Percentiles rank a stretch among this genome's conserved stretches.
Evolutionary conservation across 2,888 invertebrate species (phyloP).

Genomic region (Thelaira solivaga): DNA sequence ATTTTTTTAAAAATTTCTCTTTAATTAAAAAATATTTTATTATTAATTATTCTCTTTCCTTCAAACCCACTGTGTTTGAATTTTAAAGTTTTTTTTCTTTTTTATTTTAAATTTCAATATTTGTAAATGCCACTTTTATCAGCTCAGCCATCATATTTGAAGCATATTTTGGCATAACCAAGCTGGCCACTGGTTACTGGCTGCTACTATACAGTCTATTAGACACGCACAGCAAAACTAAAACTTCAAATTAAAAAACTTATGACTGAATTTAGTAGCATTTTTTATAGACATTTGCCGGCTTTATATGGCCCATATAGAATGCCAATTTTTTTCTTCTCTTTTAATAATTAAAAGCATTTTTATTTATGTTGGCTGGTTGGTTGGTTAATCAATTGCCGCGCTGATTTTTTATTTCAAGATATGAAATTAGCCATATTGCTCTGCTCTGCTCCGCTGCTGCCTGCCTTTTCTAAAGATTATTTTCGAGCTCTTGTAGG

Average conservation of each 20-base stretch:
- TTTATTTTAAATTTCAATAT: conserved; percentile 21
- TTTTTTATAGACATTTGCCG: neutral
- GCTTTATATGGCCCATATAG: no score
- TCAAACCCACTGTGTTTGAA: conserved; percentile 2
- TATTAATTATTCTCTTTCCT: no score
- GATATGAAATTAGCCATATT: conserved; percentile 36
- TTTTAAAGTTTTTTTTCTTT: neutral
- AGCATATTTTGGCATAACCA: conserved; percentile 6
- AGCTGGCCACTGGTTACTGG: neutral
- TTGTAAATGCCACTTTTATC: conserved; percentile 14
- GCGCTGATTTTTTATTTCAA: conserved; percentile 43
- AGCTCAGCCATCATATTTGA: conserved; percentile 12
- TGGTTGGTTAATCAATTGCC: conserved; percentile 8
- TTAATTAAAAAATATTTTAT: no score
- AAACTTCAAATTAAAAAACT: neutral
- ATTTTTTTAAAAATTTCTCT: no score
- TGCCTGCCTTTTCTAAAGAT: no score
- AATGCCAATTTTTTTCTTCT: conserved; percentile 1
- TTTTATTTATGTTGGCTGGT: neutral
- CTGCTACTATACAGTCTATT: neutral
- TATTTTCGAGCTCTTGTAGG: neutral
- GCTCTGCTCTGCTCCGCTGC: no score
- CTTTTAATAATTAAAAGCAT: conserved; percentile 27
- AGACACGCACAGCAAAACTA: neutral
- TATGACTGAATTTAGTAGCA: neutral